Evolutionary conservation across 2,113 vertebrate species (phyloP), one percentile per base, ranked within the genome.

Genomic region (Aphelocoma coerulescens): DNA sequence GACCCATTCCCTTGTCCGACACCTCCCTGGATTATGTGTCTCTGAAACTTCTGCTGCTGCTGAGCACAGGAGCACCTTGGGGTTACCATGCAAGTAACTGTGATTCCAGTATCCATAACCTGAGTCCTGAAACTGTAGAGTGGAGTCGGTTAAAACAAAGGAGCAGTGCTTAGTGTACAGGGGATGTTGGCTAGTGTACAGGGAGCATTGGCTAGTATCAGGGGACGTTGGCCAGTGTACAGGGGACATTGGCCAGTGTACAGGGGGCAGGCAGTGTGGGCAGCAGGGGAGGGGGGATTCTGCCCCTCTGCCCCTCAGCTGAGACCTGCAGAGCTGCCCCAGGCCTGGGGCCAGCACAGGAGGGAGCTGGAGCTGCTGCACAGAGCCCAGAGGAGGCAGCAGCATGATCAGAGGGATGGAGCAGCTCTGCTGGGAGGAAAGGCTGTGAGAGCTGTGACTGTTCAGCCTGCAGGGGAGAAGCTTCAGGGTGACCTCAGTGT

Each of bases 401-500:
- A 51, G 26, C 3, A 6, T 3, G 52, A 7, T 1, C 83, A 66
- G 52, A 75, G 83, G 79, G 18, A 11, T 66, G 61, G 71, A 85
- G 71, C 71, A 67, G 71, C 52, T 75, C 35, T 58, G 52, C 72
- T 76, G 62, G 33, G 2, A 65, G 49, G 11, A 32, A 63, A 73
- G 49, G 58, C 48, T 84, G 81, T 2, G 3, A 58, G 10, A 77
- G 35, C 5, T 76, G 72, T 11, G 4, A 59, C 27, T 59, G 62
- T 7, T 33, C 73, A 68, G 61, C 37, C 61, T 86, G 83, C 5
- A 26, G 3, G 43, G 1, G 26, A 76, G 44, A 35, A 58, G 44
- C 37, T 51, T 12, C 11, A 7, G 52, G 46, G 3, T n/a, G 41
- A 23, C 2, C 28, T 41, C 3, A 75, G 0, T 5, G 41, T 17